Conservation (phyloP, 1,140 invertebrate genomes). For the Trypoxylus dichotomus region DNA sequence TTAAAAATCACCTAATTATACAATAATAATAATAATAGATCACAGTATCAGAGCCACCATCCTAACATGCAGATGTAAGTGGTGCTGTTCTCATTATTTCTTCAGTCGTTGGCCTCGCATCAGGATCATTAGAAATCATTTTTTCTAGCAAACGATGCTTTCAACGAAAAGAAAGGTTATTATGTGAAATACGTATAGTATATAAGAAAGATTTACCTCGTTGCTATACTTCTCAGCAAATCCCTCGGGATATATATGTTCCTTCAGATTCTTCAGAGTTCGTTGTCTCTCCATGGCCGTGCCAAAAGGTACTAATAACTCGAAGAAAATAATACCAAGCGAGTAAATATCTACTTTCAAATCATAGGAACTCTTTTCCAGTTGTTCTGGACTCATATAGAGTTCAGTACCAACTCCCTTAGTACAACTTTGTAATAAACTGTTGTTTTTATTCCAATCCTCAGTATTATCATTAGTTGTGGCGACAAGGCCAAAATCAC, state of each 20-base stretch:
- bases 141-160: conserved; percentile 71
- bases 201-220: conserved; percentile 64
- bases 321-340: conserved; percentile 91
- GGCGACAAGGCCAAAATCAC: conserved; percentile 95
- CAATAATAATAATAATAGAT: not conserved
- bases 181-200: conserved; percentile 29
- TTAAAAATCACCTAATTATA: not conserved
- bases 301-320: conserved; percentile 83
- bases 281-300: conserved; percentile 87
- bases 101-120: conserved; percentile 72
- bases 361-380: conserved; percentile 75
- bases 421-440: conserved; percentile 54
- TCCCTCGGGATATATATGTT: conserved; percentile 68
- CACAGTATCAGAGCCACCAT: not conserved
- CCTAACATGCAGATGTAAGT: not conserved
- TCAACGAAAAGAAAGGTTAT: conserved; percentile 22
- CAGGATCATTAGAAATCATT: conserved; percentile 76
- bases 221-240: conserved; percentile 67
- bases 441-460: conserved; percentile 39
- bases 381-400: conserved; percentile 98
- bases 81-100: conserved; percentile 61
- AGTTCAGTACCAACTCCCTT: conserved; percentile 76
- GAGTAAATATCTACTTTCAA: conserved; percentile 98
- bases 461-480: conserved; percentile 68
- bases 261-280: conserved; percentile 64